These are phyloP conservation scores for Lamprologus speciosus DNA, from an alignment of 2,113 vertebrate genomes.

Conservation along the genomic window DNA sequence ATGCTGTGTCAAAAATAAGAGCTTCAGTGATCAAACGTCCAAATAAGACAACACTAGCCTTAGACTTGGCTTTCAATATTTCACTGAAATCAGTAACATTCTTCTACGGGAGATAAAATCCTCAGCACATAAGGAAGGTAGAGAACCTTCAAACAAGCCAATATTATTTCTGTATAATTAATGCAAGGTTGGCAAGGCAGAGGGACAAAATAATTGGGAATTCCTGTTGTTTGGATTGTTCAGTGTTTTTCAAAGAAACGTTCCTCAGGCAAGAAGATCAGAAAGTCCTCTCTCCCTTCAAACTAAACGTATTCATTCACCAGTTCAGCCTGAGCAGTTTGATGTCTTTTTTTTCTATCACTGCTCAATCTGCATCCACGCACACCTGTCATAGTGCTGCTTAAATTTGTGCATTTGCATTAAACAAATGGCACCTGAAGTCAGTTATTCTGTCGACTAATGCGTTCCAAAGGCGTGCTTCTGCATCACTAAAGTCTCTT, in stretches of 20 bases:
- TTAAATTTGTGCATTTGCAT: background rate
- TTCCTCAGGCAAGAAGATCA: background rate
- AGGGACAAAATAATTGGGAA: background rate
- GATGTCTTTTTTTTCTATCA: background rate
- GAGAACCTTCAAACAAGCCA: background rate
- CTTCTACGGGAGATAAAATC: background rate
- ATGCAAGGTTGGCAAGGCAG: background rate
- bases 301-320: background rate
- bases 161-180: background rate
- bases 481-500: background rate
- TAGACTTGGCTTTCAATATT: background rate
- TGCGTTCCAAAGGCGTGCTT: background rate
- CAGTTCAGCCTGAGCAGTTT: background rate
- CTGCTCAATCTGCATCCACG: background rate
- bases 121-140: background rate
- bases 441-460: background rate
- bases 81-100: background rate
- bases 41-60: background rate
- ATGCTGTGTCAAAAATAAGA: background rate
- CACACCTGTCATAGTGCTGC: background rate
- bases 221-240: background rate
- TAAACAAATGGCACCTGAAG: background rate
- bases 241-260: background rate
- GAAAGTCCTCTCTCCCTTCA: background rate
- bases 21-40: background rate